A percentile compares a stretch with the other conserved stretches of the same genome.
phyloP scores from a whole-genome alignment of 2,797 vertebrate species.

The Eleutherodactylus coqui region DNA sequence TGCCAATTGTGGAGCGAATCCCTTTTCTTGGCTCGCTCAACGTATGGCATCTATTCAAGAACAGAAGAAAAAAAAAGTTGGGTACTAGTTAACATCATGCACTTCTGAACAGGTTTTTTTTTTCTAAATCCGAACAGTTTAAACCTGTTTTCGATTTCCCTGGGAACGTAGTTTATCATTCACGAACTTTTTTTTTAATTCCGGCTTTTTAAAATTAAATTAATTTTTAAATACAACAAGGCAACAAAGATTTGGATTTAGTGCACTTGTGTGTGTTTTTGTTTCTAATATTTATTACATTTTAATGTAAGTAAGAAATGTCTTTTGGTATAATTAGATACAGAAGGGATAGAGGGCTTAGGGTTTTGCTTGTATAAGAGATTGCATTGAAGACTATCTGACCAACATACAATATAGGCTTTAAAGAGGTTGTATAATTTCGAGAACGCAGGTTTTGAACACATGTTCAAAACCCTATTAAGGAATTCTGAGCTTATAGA shows the following conservation, averaged over 20 bases:
- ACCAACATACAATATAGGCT: not conserved
- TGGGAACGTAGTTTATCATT: slow-evolving; percentile 54
- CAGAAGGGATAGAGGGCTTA: slow-evolving; percentile 35
- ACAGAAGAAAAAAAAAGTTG: slow-evolving; percentile 21
- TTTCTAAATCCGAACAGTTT: slow-evolving; percentile 9
- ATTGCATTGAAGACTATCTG: not conserved
- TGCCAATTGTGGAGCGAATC: slow-evolving; percentile 57
- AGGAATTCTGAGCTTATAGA: too few relatives aligned
- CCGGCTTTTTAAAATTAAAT: slow-evolving; percentile 53
- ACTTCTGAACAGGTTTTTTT: slow-evolving; percentile 46
- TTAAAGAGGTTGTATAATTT: not conserved
- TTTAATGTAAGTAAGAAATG: slow-evolving; percentile 43
- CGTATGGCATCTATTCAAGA: slow-evolving; percentile 45
- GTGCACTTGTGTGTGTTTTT: slow-evolving; percentile 34
- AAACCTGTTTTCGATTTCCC: slow-evolving; percentile 58
- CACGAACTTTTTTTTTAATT: slow-evolving; percentile 30
- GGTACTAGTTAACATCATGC: slow-evolving; percentile 5
- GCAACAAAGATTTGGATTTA: slow-evolving; percentile 44
- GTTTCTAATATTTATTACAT: slow-evolving; percentile 53
- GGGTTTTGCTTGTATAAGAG: not conserved
- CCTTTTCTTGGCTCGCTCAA: slow-evolving; percentile 35
- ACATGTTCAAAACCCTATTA: not conserved
- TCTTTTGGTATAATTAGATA: slow-evolving; percentile 43
- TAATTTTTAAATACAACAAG: slow-evolving; percentile 53
- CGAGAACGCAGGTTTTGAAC: too few relatives aligned